Conservation (phyloP, 2,888 invertebrate genomes). For the Arrhopalites spinosus region DNA sequence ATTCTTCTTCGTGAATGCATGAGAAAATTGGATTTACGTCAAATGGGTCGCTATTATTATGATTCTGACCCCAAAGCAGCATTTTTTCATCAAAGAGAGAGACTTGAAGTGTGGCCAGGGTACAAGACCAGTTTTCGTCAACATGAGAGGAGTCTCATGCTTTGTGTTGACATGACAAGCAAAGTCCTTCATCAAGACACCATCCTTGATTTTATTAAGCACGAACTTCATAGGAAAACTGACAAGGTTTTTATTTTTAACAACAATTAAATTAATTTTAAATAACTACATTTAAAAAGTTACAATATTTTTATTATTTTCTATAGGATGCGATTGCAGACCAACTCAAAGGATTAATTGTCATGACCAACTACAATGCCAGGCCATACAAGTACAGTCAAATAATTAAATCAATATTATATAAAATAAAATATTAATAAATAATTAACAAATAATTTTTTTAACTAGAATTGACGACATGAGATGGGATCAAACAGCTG, state of each 20-base stretch:
- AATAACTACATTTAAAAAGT: no score
- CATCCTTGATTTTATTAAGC: background rate
- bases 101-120: slow-evolving; percentile 38
- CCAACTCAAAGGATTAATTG: no score
- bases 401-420: no score
- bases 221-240: no score
- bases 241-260: no score
- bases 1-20: slow-evolving; percentile 8
- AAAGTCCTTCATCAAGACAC: slow-evolving; percentile 73
- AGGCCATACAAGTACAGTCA: no score
- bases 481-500: slow-evolving; percentile 74
- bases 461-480: slow-evolving; percentile 86
- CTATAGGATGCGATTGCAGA: no score
- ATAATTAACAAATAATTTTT: no score
- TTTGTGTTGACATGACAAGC: slow-evolving; percentile 79
- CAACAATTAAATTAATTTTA: no score
- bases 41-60: slow-evolving; percentile 18
- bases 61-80: background rate
- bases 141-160: slow-evolving; percentile 75
- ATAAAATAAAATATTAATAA: no score
- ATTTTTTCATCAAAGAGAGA: background rate
- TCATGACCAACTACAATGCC: no score
- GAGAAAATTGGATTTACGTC: background rate
- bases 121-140: slow-evolving; percentile 75
- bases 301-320: no score